These are phyloP conservation scores for Ovis aries DNA, from an alignment of 2,113 vertebrate genomes.

Conservation along the genomic window ARS-UI_Ramb_v3.0 NC_056059.1:68599501-68600000, in stretches of 20 bases:
- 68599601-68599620: neutral
- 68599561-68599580: neutral
- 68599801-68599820: neutral
- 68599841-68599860: neutral
- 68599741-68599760: neutral
- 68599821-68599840: neutral
- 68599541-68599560: neutral
- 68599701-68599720: neutral
- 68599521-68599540: neutral
- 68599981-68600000: neutral
- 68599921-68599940: neutral
- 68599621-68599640: neutral
- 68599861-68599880: neutral
- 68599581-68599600: neutral
- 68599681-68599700: neutral
- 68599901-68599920: neutral
- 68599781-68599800: neutral
- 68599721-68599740: neutral
- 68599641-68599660: rapidly evolving
- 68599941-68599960: neutral
- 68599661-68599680: neutral
- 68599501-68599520: neutral
- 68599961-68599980: neutral
- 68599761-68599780: neutral
- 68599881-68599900: neutral